Conservation (phyloP, 2,888 invertebrate species). For the Ischnura elegans region DNA sequence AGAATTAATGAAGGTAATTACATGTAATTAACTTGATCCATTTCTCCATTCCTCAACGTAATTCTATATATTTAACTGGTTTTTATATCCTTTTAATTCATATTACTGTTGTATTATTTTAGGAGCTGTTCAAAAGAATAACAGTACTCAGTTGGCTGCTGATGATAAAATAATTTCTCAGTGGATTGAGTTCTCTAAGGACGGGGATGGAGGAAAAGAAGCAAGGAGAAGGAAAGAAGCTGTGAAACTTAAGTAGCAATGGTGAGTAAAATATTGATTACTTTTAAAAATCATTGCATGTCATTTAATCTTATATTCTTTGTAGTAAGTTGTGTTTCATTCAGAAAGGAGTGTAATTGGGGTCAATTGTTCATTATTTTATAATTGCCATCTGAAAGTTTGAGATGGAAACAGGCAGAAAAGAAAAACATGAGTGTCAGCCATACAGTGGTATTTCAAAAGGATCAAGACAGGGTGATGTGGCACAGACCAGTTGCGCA, state of each 20-base stretch:
- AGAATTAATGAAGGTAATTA: background rate
- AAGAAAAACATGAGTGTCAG: too few relatives aligned
- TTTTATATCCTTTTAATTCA: background rate
- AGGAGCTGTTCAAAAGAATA: background rate
- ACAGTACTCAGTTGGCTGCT: background rate
- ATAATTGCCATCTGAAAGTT: too few relatives aligned
- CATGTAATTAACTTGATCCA: too few relatives aligned
- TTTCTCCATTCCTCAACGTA: too few relatives aligned
- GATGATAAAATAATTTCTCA: background rate
- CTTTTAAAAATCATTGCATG: background rate
- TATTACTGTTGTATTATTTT: background rate
- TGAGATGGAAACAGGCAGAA: too few relatives aligned
- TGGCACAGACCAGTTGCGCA: too few relatives aligned
- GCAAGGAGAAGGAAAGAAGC: background rate
- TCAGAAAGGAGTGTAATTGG: background rate
- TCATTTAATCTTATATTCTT: background rate
- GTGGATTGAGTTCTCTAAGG: background rate
- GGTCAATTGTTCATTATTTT: background rate
- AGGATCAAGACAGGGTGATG: too few relatives aligned
- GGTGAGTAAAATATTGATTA: background rate
- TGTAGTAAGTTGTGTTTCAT: background rate
- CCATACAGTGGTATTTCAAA: too few relatives aligned
- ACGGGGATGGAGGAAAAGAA: slow-evolving; percentile 1
- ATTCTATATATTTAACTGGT: too few relatives aligned
- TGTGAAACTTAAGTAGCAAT: background rate